These are phyloP conservation scores for Rhogogaster chlorosoma DNA, from an alignment of 2,888 invertebrate species.

Conservation along the genomic window DNA sequence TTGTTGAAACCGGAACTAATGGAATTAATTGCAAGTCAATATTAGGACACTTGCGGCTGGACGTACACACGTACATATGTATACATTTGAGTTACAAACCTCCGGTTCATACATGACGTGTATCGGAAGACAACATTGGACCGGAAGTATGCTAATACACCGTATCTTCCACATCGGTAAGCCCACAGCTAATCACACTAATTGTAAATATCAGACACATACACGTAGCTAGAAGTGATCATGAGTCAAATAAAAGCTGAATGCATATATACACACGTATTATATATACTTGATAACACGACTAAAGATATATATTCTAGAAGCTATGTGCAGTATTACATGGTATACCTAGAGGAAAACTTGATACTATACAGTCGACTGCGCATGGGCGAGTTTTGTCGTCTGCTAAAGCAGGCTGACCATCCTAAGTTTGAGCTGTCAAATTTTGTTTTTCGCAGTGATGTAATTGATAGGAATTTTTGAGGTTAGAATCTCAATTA, in stretches of 20 bases:
- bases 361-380: too few relatives aligned
- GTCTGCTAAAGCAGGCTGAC: too few relatives aligned
- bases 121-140: not conserved
- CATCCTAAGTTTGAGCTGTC: too few relatives aligned
- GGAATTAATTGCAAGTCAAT: constrained; percentile 32
- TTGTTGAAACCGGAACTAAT: constrained; percentile 3
- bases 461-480: too few relatives aligned
- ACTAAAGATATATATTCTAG: too few relatives aligned
- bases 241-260: not conserved
- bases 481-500: too few relatives aligned
- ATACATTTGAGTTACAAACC: constrained; percentile 8
- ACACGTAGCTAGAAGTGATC: not conserved
- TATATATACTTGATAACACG: too few relatives aligned
- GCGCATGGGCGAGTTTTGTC: too few relatives aligned
- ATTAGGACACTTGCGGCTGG: not conserved
- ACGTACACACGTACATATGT: not conserved
- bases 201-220: not conserved
- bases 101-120: not conserved
- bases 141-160: not conserved
- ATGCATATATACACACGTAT: too few relatives aligned
- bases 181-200: not conserved
- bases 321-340: too few relatives aligned
- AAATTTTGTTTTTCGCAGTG: too few relatives aligned
- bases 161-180: not conserved
- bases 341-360: too few relatives aligned